Percentiles rank a stretch among this genome's conserved stretches.
Evolutionary conservation across 2,113 vertebrate species (phyloP).

Genomic region (Lagopus leucura): DNA sequence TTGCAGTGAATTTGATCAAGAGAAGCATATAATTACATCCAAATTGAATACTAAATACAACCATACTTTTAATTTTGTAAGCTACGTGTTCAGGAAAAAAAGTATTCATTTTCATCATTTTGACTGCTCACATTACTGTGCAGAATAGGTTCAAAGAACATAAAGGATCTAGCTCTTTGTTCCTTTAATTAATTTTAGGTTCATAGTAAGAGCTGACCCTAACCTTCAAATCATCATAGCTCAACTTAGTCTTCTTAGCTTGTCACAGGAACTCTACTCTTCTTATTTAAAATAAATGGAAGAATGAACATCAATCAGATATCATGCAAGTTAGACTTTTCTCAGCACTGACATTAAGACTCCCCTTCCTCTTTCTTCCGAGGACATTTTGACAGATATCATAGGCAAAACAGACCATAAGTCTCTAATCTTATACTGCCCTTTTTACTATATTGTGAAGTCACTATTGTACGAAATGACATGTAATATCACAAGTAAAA

Average conservation of each 20-base stretch:
- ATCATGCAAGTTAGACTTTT: background rate
- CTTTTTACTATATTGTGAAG: background rate
- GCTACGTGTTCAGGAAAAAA: background rate
- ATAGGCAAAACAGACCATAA: background rate
- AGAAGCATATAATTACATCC: background rate
- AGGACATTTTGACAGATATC: background rate
- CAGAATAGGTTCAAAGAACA: background rate
- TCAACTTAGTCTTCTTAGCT: background rate
- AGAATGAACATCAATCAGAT: background rate
- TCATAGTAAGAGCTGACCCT: background rate
- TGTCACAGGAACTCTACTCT: background rate
- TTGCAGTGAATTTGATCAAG: background rate
- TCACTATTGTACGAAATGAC: background rate
- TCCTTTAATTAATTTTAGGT: background rate
- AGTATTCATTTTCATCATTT: background rate
- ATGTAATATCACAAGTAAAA: background rate
- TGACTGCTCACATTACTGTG: background rate
- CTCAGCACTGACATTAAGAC: background rate
- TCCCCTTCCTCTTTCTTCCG: background rate
- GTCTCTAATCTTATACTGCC: background rate
- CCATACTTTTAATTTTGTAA: background rate
- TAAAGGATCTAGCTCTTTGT: background rate
- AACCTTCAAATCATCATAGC: background rate
- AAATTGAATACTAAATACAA: background rate
- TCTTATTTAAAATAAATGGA: background rate